A percentile compares a stretch with the other conserved stretches of the same genome.
These are phyloP conservation scores for Ramazzottius varieornatus DNA, from an alignment of 2,888 invertebrate genomes.

Conservation along the genomic window DNA sequence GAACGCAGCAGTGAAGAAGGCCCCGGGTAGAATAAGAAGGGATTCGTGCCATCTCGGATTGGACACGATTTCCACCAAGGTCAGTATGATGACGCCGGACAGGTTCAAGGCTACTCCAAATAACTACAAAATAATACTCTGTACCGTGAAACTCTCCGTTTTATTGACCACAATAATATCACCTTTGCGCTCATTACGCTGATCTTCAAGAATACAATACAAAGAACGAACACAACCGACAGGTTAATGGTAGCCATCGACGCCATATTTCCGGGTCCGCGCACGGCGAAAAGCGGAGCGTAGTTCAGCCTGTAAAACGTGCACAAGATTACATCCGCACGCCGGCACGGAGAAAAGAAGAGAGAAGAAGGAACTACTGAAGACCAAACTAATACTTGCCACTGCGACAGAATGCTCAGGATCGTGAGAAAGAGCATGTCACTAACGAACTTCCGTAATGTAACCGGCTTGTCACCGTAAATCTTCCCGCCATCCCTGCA, in stretches of 20 bases:
- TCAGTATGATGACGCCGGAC: neutral
- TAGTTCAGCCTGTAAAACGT: too few relatives aligned
- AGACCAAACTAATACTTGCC: too few relatives aligned
- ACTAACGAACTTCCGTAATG: neutral
- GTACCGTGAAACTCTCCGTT: neutral
- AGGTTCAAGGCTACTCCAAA: neutral
- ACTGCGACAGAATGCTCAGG: neutral
- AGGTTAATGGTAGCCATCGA: neutral
- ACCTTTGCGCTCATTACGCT: neutral
- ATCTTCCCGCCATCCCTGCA: neutral
- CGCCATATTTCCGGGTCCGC: neutral
- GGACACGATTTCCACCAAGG: neutral
- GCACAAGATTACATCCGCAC: too few relatives aligned
- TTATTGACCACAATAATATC: neutral
- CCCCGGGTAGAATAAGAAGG: neutral
- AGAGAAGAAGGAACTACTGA: too few relatives aligned
- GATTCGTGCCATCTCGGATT: neutral
- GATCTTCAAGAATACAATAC: neutral
- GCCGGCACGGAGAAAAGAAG: too few relatives aligned
- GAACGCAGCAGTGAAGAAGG: neutral
- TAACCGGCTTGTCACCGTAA: neutral
- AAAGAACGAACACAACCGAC: neutral
- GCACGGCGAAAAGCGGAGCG: neutral
- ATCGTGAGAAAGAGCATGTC: neutral
- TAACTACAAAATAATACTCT: neutral